phyloP scores from a whole-genome alignment of 2,113 vertebrate genomes.

The Tetrao urogallus region DNA sequence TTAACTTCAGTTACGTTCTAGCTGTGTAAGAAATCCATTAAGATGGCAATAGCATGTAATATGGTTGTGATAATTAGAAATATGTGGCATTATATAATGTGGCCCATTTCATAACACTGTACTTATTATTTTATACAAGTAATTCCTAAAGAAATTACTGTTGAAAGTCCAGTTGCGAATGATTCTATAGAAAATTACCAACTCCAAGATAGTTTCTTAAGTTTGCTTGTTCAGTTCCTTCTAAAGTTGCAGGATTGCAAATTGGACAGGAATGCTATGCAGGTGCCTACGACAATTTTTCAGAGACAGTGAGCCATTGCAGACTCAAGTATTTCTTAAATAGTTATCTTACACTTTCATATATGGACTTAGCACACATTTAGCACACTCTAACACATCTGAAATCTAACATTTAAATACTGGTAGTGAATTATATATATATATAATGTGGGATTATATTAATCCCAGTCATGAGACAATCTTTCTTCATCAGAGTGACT shows the following conservation, averaged over 20 bases:
- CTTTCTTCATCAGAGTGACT: background rate
- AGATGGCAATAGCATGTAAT: background rate
- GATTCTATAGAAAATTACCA: background rate
- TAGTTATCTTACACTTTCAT: background rate
- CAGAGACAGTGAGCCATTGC: background rate
- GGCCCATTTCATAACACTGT: background rate
- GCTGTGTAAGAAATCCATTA: background rate
- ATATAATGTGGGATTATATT: background rate
- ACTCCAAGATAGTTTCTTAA: background rate
- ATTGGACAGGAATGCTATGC: background rate
- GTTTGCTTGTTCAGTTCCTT: background rate
- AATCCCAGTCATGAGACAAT: background rate
- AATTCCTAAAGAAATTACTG: background rate
- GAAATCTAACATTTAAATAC: background rate
- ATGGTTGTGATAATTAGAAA: background rate
- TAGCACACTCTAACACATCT: background rate
- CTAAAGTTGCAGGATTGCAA: background rate
- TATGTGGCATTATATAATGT: background rate
- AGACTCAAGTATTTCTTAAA: background rate
- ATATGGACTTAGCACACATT: background rate
- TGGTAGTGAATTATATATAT: background rate
- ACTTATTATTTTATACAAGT: background rate
- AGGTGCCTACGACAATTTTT: background rate
- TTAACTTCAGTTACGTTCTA: background rate
- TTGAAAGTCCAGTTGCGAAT: background rate